phyloP scores from a whole-genome alignment of 2,113 vertebrate genomes.

The Nasalis larvatus region DNA sequence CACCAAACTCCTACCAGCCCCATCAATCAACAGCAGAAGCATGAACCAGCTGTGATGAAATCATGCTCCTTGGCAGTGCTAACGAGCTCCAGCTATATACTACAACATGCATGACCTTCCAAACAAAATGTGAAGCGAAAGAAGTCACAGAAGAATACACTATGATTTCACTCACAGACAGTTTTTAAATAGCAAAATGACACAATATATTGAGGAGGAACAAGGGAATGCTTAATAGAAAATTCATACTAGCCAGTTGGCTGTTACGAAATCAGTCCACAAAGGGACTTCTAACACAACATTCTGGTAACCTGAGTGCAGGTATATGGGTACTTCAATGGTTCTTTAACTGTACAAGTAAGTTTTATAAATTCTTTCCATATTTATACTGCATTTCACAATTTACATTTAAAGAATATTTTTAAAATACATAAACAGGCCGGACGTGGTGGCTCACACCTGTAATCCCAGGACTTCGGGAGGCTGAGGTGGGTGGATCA shows the following conservation, averaged over 20 bases:
- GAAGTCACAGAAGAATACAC: neutral
- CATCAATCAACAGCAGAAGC: neutral
- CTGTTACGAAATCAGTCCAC: neutral
- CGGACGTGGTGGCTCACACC: too few relatives aligned
- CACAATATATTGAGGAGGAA: neutral
- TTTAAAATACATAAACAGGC: neutral
- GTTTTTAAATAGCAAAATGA: neutral
- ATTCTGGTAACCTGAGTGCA: neutral
- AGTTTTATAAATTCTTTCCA: neutral
- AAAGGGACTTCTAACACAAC: neutral
- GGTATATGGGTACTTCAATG: neutral
- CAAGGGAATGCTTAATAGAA: neutral
- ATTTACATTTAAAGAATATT: neutral
- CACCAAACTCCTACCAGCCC: neutral
- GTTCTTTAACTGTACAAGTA: neutral
- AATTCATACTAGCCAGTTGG: neutral
- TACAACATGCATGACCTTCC: neutral
- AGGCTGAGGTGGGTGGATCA: rapidly evolving
- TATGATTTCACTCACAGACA: neutral
- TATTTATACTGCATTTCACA: neutral
- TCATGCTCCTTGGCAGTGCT: neutral
- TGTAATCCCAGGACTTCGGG: too few relatives aligned
- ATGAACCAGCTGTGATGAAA: rapidly evolving
- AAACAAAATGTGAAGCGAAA: neutral
- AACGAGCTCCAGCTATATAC: rapidly evolving